A percentile compares a stretch with the other conserved stretches of the same genome.
These are phyloP conservation scores for Calliopsis andreniformis DNA, from an alignment of 1,140 invertebrate genomes.

Conservation along the genomic window DNA sequence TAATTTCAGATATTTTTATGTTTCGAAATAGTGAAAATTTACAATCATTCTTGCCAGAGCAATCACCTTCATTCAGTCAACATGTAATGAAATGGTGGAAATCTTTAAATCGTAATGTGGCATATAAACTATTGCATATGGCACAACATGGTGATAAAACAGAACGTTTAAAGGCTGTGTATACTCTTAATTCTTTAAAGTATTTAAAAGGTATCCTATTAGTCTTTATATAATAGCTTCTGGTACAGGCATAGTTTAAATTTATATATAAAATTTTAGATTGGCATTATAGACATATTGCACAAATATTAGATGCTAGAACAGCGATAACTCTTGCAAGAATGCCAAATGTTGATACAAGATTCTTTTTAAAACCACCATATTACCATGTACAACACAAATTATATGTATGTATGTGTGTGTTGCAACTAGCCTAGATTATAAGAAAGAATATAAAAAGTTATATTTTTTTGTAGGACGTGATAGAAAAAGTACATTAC, in stretches of 20 bases:
- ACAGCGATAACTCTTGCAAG: conserved; percentile 85
- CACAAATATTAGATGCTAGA: conserved; percentile 85
- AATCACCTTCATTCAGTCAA: conserved; percentile 60
- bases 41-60: conserved; percentile 58
- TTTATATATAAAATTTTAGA: conserved; percentile 67
- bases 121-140: conserved; percentile 70
- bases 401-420: conserved; percentile 77
- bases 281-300: conserved; percentile 85
- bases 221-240: background rate
- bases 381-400: conserved; percentile 79
- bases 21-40: conserved; percentile 66
- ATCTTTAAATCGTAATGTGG: conserved; percentile 66
- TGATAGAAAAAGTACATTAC: conserved; percentile 82
- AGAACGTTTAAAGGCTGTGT: conserved; percentile 71
- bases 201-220: conserved; percentile 75
- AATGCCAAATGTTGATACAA: conserved; percentile 81
- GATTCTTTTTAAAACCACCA: conserved; percentile 85
- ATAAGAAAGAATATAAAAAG: background rate
- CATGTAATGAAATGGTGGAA: conserved; percentile 75
- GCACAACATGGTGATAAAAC: conserved; percentile 68
- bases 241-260: background rate
- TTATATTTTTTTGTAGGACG: conserved; percentile 69
- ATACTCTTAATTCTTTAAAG: conserved; percentile 70
- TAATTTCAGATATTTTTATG: conserved; percentile 71
- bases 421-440: background rate